phyloP scores from a whole-genome alignment of 2,797 vertebrate genomes.

The Eremophila alpestris region DNA sequence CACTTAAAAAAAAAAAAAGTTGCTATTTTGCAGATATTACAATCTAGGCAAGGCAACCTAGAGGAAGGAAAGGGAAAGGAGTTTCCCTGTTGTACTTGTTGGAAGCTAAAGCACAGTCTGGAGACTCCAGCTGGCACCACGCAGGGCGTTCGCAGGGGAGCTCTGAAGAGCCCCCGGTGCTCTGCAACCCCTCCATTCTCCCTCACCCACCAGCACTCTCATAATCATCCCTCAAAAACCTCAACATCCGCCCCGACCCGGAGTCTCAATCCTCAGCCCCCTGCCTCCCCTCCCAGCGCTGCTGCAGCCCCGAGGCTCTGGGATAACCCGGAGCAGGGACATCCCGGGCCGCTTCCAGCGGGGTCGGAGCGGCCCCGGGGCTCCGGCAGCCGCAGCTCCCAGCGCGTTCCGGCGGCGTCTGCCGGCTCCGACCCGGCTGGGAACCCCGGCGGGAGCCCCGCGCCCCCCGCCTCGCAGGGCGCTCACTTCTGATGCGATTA shows the following conservation, averaged over 20 bases:
- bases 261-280: neutral
- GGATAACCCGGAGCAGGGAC: neutral
- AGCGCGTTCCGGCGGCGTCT: neutral
- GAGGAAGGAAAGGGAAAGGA: neutral
- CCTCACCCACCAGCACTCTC: neutral
- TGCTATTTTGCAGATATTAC: neutral
- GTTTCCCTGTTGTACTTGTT: neutral
- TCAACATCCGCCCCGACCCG: neutral
- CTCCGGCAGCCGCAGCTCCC: neutral
- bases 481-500: conserved; percentile 30
- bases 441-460: neutral
- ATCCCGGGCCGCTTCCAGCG: neutral
- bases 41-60: neutral
- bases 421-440: neutral
- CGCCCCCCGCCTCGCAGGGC: neutral
- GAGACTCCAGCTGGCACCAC: neutral
- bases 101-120: neutral
- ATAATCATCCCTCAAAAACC: neutral
- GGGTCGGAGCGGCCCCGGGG: neutral
- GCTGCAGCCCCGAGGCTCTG: neutral
- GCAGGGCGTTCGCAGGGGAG: neutral
- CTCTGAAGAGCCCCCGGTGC: neutral
- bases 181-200: neutral
- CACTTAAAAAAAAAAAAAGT: neutral
- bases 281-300: neutral